Conservation (phyloP, 2,888 invertebrate genomes). For the Bimastos eiseni region DNA sequence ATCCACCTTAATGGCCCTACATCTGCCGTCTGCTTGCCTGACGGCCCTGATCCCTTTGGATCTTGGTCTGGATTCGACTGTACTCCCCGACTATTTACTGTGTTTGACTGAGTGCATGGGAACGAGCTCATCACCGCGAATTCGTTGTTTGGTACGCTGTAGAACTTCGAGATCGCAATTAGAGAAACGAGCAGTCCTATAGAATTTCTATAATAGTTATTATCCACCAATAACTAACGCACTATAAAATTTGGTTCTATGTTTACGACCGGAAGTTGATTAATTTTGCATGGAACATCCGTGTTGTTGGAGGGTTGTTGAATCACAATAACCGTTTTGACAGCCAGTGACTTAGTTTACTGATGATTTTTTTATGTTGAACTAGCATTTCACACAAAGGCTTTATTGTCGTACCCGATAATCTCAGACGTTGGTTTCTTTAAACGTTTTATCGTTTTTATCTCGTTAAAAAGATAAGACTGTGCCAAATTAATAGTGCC, state of each 20-base stretch:
- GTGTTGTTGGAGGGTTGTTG: neutral
- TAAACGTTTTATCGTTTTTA: neutral
- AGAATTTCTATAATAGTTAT: too few species aligned
- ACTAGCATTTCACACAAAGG: neutral
- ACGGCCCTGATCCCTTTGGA: too few species aligned
- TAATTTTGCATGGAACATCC: neutral
- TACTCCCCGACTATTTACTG: too few species aligned
- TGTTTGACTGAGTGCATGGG: too few species aligned
- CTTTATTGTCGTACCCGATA: neutral
- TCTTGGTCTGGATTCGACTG: too few species aligned
- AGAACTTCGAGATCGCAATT: too few species aligned
- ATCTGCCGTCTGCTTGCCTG: too few species aligned
- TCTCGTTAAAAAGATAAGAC: neutral
- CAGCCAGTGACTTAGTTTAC: neutral
- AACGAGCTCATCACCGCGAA: too few species aligned
- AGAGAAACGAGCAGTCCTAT: too few species aligned
- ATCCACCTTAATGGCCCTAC: too few species aligned
- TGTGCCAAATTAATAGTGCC: neutral
- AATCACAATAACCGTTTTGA: neutral
- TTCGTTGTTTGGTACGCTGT: too few species aligned
- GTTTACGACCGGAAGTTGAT: conserved; percentile 4
- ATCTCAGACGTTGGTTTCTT: neutral
- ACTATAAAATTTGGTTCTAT: neutral
- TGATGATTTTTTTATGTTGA: neutral
- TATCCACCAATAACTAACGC: too few species aligned